Evolutionary conservation across 2,888 invertebrate species (phyloP), one percentile per base, ranked within the genome.

Genomic region (Ennomos fuscantarius): DNA sequence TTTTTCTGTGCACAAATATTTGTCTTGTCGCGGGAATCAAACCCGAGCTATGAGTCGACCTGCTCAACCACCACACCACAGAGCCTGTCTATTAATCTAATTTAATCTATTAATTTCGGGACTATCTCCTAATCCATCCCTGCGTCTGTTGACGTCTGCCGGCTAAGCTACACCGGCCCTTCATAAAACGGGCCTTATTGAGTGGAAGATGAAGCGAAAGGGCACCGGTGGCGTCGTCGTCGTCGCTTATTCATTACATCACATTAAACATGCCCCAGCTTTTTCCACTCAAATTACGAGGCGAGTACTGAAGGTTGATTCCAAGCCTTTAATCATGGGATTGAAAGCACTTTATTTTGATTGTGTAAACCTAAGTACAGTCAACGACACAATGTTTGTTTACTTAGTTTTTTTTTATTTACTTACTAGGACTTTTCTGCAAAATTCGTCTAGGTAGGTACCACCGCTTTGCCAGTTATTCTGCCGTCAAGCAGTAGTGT

Each of bases 211-310:
- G 73, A 76, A 40, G 40, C 58, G 72, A 73, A 76, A 76, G 77
- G 73, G 55, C 66, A 70, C 45, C 62, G 82, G 79, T 79, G 86
- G 75, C 84, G 65, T 64, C 62, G 57, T 24, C 79, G 86, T 76
- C 83, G 65, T 64, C 62, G 57, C 74, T 70, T 72, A 82, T 87
- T 87, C 88, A 86, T 86, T 74, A 81, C 85, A 74, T 73, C 68
- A 79, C 84, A 88, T 87, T 87, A 83, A 87, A 73, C 83, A 82
- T 78, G 70, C 67, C 73, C 67, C 71, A 78, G 69, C 68, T 71
- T 68, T 72, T 69, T 74, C 65, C 64, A 64, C 59, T 60, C 13
- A 42, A 12, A 42, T 43, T 53, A 40, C 39, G 55, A 66, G 52
- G 47, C 55, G 61, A 67, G 58, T 66, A 6, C 24, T 24, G 59